Evolutionary conservation across 2,797 vertebrate species (phyloP), one percentile per base, ranked within the genome.

Genomic region (Pipistrellus pygmaeus): DNA sequence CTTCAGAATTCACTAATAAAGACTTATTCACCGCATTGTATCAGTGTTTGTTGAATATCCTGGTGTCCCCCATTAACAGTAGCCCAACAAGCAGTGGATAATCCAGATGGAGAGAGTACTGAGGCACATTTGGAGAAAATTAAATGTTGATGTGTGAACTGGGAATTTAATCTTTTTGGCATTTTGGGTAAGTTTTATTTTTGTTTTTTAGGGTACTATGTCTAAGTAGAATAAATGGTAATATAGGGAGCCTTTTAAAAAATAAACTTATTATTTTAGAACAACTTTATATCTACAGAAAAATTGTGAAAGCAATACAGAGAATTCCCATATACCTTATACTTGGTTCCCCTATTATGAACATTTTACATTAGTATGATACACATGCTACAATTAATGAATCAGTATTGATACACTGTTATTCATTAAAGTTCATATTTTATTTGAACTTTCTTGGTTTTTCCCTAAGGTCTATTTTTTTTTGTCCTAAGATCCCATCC

Each of bases 261-360:
- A 81, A 73, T 38, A 66, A 53, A 46, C 0, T 41, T 91, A 85
- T 21, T 75, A 73, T 12, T 85, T 78, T 62, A 44, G 51, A 88
- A 76, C 8, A 69, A 60, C 72, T 88, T 90, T 57, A 78, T 12
- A 80, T 90, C 77, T 75, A 44, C 3, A 64, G 44, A 82, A 85
- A 81, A 82, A 69, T 7, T 57, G 11, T 32, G 48, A 88, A 94
- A 73, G 57, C 32, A 66, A 51, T 62, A 66, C 10, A 73, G 46
- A 76, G 64, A 90, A 73, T 82, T 88, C 17, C 13, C 23, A 30
- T 18, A 2, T 27, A 21, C 13, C 21, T 44, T 17, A n/a, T 9
- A 73, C 14, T 41, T 48, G 48, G 2, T 57, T 90, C 17, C 12
- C 6, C 18, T 8, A 3, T 38, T 78, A 57, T 27, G 53, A 89